These are phyloP conservation scores for Archaeoteleia sp. DNA, from an alignment of 2,888 invertebrate species.

Conservation along the genomic window DNA sequence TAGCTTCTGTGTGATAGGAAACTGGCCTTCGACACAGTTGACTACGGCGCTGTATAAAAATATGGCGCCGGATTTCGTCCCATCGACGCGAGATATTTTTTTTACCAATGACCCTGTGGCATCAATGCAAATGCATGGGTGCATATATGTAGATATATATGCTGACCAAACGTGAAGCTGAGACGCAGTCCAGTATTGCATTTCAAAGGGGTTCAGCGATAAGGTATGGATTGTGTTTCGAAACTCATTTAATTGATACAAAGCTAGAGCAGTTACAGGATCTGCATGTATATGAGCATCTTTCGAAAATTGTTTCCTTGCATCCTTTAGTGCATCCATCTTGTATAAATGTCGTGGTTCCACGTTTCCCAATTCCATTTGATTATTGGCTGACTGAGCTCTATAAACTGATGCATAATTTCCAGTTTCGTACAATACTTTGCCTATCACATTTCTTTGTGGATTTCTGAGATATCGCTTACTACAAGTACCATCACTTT, in stretches of 20 bases:
- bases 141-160: too few relatives aligned
- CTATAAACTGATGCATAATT: background rate
- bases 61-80: slow-evolving; percentile 1
- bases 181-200: too few relatives aligned
- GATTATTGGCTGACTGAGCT: background rate
- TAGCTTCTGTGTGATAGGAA: slow-evolving; percentile 42
- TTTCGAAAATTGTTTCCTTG: background rate
- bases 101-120: too few relatives aligned
- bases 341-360: background rate
- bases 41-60: slow-evolving; percentile 8
- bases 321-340: slow-evolving; percentile 1
- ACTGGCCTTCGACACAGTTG: slow-evolving; percentile 13
- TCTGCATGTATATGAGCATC: background rate
- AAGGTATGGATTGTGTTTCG: slow-evolving; percentile 3
- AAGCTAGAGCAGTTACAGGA: background rate
- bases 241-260: slow-evolving; percentile 1
- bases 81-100: too few relatives aligned
- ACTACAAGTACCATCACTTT: background rate
- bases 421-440: background rate
- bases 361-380: slow-evolving; percentile 4
- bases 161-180: too few relatives aligned
- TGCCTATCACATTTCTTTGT: background rate
- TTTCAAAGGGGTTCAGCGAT: too few relatives aligned
- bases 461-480: slow-evolving; percentile 4
- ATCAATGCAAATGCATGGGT: too few relatives aligned